Evolutionary conservation across 2,113 vertebrate species (phyloP).

Genomic region (Pholis gunnellus): DNA sequence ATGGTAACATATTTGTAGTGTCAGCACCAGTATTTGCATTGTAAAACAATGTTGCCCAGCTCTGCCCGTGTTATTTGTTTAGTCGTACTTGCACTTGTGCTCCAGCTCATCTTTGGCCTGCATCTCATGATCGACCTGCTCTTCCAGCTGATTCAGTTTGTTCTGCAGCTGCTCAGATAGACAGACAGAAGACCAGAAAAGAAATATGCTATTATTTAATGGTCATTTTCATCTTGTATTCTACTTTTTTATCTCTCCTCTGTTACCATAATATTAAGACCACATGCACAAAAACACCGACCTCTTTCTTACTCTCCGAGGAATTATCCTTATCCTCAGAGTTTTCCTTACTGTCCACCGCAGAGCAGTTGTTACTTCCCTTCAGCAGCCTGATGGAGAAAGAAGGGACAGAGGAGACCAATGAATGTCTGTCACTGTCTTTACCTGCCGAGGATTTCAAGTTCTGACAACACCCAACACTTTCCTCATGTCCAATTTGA

Average conservation of each 20-base stretch:
- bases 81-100: constrained; percentile 90
- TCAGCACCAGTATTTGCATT: neutral
- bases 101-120: constrained; percentile 96
- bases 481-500: constrained; percentile 4
- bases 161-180: constrained; percentile 87
- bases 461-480: neutral
- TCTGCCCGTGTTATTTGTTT: neutral
- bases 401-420: neutral
- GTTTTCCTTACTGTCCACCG: constrained; percentile 55
- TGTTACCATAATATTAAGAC: neutral
- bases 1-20: neutral
- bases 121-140: constrained; percentile 90
- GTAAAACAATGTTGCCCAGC: neutral
- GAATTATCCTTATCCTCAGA: constrained; percentile 63
- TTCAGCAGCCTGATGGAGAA: constrained; percentile 74
- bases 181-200: neutral
- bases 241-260: neutral
- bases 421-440: constrained; percentile 3
- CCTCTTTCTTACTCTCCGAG: constrained; percentile 70
- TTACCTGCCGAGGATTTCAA: constrained; percentile 3
- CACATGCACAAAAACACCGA: constrained; percentile 42
- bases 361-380: constrained; percentile 35
- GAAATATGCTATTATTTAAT: neutral
- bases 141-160: constrained; percentile 89
- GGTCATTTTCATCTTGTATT: neutral